Percentiles rank a stretch among this genome's conserved stretches.
Evolutionary conservation across 92 coral and sea anemone genomes (phyloP).

Genomic region (Phenganax marumi): DNA sequence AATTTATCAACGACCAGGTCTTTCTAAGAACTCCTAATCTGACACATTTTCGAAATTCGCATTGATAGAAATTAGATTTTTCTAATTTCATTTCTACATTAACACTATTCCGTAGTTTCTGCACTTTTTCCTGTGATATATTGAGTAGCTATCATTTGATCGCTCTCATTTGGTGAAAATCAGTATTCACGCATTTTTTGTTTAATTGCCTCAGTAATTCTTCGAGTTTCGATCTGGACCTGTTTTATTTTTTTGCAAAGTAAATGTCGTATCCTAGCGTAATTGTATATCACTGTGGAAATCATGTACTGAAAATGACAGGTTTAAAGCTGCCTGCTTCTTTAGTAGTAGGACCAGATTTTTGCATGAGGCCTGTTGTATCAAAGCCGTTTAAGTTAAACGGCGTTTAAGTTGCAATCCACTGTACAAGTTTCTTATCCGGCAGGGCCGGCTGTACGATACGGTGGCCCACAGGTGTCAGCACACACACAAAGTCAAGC

Average conservation of each 20-base stretch:
- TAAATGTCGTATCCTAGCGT: background rate
- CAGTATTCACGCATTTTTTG: background rate
- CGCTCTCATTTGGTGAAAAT: conserved; percentile 5
- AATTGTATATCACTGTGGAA: background rate
- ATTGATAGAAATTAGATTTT: conserved; percentile 5
- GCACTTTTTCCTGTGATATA: background rate
- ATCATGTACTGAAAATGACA: conserved; percentile 2
- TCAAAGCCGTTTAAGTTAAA: too few species aligned
- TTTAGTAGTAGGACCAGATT: background rate
- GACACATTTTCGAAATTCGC: background rate
- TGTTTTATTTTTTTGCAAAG: background rate
- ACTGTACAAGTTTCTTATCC: too few species aligned
- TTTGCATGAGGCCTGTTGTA: too few species aligned
- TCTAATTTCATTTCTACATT: conserved; percentile 11
- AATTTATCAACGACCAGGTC: conserved; percentile 14
- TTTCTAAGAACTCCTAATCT: background rate
- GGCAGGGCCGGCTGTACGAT: too few species aligned
- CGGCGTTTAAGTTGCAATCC: too few species aligned
- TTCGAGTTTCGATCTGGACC: background rate
- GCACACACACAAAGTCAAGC: too few species aligned
- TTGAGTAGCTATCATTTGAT: background rate
- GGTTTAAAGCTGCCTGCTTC: background rate
- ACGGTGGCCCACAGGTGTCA: too few species aligned
- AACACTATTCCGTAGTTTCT: background rate
- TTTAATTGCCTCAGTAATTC: background rate